Evolutionary conservation across 2,113 vertebrate species (phyloP), one percentile per base, ranked within the genome.

Genomic region (Phylloscopus trochilus): DNA sequence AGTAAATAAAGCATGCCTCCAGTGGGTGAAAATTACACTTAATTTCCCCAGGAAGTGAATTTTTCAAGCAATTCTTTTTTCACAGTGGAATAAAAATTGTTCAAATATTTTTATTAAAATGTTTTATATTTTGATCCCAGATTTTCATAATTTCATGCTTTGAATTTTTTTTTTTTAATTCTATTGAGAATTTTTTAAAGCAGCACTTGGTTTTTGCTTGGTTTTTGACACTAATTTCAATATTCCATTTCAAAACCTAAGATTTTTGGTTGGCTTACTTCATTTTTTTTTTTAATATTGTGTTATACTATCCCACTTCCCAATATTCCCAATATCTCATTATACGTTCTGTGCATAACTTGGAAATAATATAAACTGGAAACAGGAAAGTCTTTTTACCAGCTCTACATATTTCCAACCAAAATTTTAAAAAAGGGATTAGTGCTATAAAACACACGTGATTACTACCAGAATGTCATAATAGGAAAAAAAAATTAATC

Each of bases 241-340:
- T 52, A 73, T 33, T 64, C 4, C 1, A 33, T 41, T 68, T 79
- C 0, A 75, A 76, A 72, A 72, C 17, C 5, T 15, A 22, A 46
- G 6, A 17, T 43, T 81, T 15, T 73, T 15, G 4, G 1, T 0
- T 0, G 1, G 5, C 39, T 78, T 19, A 7, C 4, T 33, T 14
- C 4, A 41, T 41, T 41, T 41, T 41, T 41, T 41, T 59, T 60
- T 37, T 37, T 18, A 27, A 60, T 37, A 27, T 27, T 60, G 15
- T 37, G 35, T 44, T 79, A 26, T 41, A 62, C 59, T 66, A 37
- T n/a, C 44, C 26, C 3, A 15, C 20, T 78, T 74, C 12, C 26
- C 10, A 62, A 6, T 28, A 47, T 78, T 74, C 12, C 26, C 10
- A 62, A 6, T 28, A 47, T 15, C 14, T 69, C 13, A 28, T 19